phyloP scores from a whole-genome alignment of 2,797 vertebrate species.

The Erpetoichthys calabaricus region DNA sequence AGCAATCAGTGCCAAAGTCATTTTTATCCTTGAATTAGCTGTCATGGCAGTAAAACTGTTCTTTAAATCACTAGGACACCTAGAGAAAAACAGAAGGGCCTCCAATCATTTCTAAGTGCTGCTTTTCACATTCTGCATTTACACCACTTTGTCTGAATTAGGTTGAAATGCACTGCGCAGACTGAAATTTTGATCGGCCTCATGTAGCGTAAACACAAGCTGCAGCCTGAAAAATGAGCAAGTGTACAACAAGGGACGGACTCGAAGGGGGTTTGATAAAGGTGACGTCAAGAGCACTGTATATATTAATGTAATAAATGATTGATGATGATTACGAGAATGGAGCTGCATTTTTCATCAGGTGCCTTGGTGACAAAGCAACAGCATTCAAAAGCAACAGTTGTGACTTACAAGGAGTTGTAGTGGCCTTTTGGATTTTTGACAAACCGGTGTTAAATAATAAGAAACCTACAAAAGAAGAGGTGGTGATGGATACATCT shows the following conservation, averaged over 20 bases:
- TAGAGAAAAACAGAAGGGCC: constrained; percentile 17
- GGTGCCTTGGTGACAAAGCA: neutral
- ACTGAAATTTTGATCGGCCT: constrained; percentile 11
- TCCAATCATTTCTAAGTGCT: constrained; percentile 10
- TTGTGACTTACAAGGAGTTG: no score
- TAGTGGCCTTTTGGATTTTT: no score
- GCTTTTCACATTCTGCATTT: constrained; percentile 14
- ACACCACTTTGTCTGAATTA: constrained; percentile 19
- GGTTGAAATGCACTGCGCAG: constrained; percentile 9
- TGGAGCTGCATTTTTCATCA: neutral
- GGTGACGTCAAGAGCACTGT: constrained; percentile 4
- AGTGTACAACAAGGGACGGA: neutral
- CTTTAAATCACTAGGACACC: constrained; percentile 26
- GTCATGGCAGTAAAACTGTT: constrained; percentile 23
- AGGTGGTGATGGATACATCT: no score
- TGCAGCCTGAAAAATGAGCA: constrained; percentile 8
- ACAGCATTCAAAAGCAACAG: neutral
- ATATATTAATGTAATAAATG: constrained; percentile 1
- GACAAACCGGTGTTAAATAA: no score
- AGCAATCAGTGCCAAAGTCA: constrained; percentile 18
- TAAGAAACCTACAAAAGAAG: no score
- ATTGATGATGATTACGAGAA: neutral
- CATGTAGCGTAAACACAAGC: constrained; percentile 13
- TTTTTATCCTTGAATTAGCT: constrained; percentile 34
- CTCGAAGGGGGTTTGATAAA: neutral